Percentiles rank a stretch among this genome's conserved stretches.
phyloP scores from a whole-genome alignment of 2,113 vertebrate species.

The Climacteris rufus region DNA sequence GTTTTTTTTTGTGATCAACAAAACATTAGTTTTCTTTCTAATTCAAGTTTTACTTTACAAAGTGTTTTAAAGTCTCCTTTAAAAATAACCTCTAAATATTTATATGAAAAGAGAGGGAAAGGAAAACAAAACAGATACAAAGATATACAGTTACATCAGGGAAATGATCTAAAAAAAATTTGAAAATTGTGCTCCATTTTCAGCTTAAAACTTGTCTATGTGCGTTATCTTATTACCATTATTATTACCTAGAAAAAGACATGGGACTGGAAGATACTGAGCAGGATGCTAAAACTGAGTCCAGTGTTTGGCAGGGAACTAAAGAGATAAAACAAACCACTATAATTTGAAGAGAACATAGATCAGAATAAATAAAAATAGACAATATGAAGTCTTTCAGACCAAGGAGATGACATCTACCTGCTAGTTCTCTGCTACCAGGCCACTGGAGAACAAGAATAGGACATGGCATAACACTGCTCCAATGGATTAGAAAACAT shows the following conservation, averaged over 20 bases:
- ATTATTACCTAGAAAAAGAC: background rate
- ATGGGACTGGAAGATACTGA: background rate
- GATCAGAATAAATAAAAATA: background rate
- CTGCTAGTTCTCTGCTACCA: background rate
- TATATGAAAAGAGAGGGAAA: background rate
- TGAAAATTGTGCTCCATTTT: background rate
- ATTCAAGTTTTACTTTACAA: background rate
- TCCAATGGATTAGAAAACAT: background rate
- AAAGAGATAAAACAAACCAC: background rate
- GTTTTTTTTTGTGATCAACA: background rate
- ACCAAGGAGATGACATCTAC: background rate
- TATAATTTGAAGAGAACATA: background rate
- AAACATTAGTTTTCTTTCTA: background rate
- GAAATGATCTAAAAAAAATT: background rate
- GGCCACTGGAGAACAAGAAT: background rate
- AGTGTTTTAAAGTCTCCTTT: background rate
- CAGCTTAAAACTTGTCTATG: background rate
- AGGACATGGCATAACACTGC: background rate
- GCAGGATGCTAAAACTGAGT: background rate
- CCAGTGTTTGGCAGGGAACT: background rate
- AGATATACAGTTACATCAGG: rapidly evolving
- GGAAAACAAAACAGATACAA: background rate
- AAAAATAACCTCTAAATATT: background rate
- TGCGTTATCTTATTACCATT: background rate
- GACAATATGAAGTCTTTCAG: background rate